A percentile compares a stretch with the other conserved stretches of the same genome.
These are phyloP conservation scores for Cebus imitator DNA, from an alignment of 2,113 vertebrate genomes.

Conservation along the genomic window DNA sequence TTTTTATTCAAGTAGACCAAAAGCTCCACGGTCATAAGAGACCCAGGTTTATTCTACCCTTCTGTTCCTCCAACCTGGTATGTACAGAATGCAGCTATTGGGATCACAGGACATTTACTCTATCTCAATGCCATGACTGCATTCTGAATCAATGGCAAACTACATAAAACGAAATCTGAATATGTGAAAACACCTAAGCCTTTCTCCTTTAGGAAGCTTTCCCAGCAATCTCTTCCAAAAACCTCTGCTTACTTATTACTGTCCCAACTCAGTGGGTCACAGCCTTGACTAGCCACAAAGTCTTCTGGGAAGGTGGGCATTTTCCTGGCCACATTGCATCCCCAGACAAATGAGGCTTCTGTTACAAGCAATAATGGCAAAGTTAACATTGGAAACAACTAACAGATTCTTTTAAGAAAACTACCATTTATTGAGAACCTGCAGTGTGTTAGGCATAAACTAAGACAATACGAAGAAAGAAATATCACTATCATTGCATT, in stretches of 20 bases:
- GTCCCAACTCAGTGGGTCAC: not conserved
- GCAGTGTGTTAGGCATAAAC: not conserved
- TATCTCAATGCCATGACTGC: not conserved
- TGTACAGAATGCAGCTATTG: fast-evolving
- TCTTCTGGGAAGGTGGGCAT: not conserved
- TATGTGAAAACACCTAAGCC: not conserved
- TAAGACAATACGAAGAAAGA: not conserved
- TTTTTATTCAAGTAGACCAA: constrained; percentile 45
- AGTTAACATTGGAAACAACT: not conserved
- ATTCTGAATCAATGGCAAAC: not conserved
- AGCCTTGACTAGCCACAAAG: not conserved
- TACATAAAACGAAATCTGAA: not conserved
- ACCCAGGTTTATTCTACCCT: not conserved
- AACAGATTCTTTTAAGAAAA: not conserved
- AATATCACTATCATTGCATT: not conserved
- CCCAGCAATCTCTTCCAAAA: not conserved
- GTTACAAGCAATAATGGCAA: not conserved
- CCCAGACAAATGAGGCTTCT: not conserved
- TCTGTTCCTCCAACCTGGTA: not conserved
- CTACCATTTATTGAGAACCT: fast-evolving
- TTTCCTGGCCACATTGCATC: not conserved
- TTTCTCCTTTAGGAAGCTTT: not conserved
- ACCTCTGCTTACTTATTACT: not conserved
- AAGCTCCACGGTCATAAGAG: not conserved
- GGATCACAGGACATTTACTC: not conserved